phyloP scores from a whole-genome alignment of 2,113 vertebrate genomes.

The Dromaius novaehollandiae region DNA sequence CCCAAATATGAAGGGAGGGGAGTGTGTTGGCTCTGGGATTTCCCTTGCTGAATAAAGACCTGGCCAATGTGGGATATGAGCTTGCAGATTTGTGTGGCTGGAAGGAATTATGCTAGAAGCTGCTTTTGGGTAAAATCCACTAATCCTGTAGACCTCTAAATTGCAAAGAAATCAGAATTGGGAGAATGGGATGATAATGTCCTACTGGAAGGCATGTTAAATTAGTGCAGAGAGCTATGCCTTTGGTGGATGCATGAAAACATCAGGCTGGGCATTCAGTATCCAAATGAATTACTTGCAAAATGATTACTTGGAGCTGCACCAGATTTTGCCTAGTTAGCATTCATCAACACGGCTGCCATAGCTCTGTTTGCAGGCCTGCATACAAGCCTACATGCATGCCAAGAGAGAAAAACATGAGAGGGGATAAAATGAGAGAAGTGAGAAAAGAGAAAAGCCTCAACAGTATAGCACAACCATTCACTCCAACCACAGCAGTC shows the following conservation, averaged over 20 bases:
- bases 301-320: slow-evolving; percentile 11
- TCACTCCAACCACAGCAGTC: background rate
- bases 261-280: background rate
- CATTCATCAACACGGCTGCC: background rate
- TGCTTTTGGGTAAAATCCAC: background rate
- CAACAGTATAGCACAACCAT: background rate
- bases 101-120: background rate
- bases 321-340: slow-evolving; percentile 8
- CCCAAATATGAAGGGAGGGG: accelerated
- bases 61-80: background rate
- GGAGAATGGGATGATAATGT: background rate
- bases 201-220: background rate
- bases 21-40: accelerated
- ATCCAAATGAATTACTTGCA: background rate
- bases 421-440: background rate
- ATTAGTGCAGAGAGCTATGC: background rate
- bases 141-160: background rate
- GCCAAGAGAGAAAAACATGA: background rate
- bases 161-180: background rate
- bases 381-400: background rate
- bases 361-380: background rate
- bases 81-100: background rate
- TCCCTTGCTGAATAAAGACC: background rate
- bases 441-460: background rate
- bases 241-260: background rate